Evolutionary conservation across 2,888 invertebrate species (phyloP), one percentile per base, ranked within the genome.

Genomic region (Oxyteleia sp.): DNA sequence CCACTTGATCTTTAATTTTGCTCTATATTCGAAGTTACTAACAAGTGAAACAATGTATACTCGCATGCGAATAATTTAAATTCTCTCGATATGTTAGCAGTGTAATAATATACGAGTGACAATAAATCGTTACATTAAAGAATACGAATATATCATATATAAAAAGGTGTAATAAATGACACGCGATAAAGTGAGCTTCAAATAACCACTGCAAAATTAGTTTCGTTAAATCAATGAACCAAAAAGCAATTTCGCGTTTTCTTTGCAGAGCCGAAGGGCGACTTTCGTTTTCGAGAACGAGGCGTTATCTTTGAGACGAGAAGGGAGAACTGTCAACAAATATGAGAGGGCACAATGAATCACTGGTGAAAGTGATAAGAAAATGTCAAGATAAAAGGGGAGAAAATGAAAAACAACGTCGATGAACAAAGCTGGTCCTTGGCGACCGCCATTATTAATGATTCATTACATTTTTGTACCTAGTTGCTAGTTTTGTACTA

Each of bases 401-500:
- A 55, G 23, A 71, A 41, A 13, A 16, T 26, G 23, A 41, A n/a
- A 45, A n/a, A 32, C 38, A 47, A 53, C 69, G 57, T 35, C 68
- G 82, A 59, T 66, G 61, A 87, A 75, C 59, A 85, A 85, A 85
- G 86, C 84, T 89, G 89, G 89, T 91, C 89, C 90, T 89, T 91
- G 91, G 90, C 87, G 90, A 90, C 90, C 89, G 90, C 82, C 89
- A 88, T 91, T 90, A 90, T 90, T 89, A 89, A 91, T 71, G 86
- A 88, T 89, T 92, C 89, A 90, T 91, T 92, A 90, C 89, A 91
- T 90, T 94, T 94, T 94, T 94, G 94, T 94, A 94, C 94, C 94
- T 94, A 94, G 94, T 93, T 93, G 94, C 94, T 94, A 94, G 94
- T 94, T 94, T 94, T 94, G 93, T 94, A 94, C 94, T 94, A 94